A percentile compares a stretch with the other conserved stretches of the same genome.
These are phyloP conservation scores for Clunio marinus DNA, from an alignment of 2,888 invertebrate genomes.

Conservation along the genomic window DNA sequence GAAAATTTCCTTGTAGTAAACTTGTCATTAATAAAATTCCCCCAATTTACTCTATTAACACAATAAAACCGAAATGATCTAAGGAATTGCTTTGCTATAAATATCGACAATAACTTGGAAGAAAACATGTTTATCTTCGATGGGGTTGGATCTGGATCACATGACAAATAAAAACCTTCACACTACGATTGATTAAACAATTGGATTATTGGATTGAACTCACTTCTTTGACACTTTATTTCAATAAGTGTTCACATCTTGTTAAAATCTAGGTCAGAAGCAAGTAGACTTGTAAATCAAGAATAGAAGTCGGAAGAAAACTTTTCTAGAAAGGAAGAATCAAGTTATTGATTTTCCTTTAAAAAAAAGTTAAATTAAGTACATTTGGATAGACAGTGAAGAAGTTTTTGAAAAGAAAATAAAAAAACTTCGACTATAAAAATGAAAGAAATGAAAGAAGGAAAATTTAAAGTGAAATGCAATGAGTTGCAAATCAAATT, in stretches of 20 bases:
- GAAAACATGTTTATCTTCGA: background rate
- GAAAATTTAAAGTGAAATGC: too few species aligned
- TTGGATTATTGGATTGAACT: background rate
- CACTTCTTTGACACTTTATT: background rate
- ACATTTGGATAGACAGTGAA: too few species aligned
- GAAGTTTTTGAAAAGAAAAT: too few species aligned
- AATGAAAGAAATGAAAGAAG: too few species aligned
- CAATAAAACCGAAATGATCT: conserved; percentile 9
- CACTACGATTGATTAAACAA: conserved; percentile 30
- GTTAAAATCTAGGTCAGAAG: background rate
- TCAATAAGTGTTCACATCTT: background rate
- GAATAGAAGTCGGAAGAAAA: too few species aligned
- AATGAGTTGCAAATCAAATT: too few species aligned
- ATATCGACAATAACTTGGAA: background rate
- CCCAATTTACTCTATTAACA: background rate
- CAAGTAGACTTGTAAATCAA: too few species aligned
- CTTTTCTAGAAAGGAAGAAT: too few species aligned
- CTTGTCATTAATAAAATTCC: background rate
- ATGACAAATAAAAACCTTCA: conserved; percentile 17
- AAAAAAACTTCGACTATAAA: too few species aligned
- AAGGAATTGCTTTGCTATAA: conserved; percentile 28
- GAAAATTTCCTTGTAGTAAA: background rate
- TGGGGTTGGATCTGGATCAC: background rate
- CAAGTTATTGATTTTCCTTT: too few species aligned
- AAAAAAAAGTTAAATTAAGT: too few species aligned